Evolutionary conservation across 1,140 invertebrate genomes (phyloP), one percentile per base, ranked within the genome.

Genomic region (Thaumetopoea pityocampa): DNA sequence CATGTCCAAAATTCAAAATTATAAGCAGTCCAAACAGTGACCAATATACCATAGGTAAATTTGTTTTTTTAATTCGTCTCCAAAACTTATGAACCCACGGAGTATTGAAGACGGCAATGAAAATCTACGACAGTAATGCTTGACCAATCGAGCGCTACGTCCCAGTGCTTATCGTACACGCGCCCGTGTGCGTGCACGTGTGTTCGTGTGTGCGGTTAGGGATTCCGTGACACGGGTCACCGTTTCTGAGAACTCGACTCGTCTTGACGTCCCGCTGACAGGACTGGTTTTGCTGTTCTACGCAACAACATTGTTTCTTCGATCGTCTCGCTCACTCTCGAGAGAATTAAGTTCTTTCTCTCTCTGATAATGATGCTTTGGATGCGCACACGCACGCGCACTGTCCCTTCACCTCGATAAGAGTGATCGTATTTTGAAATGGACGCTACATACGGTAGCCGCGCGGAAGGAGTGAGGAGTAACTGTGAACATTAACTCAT

Each of bases 181-280:
- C 23, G 43, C 28, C 23, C 19, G 22, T 40, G 17, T 36, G 33
- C 20, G 35, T 52, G 48, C 40, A 54, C 47, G 54, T 64, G 44
- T 52, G 41, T 51, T 51, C 53, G 56, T 67, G 70, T 67, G 68
- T 53, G 59, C 32, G 50, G 50, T 57, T 58, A 78, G 80, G 76
- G 77, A 82, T 85, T 82, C 78, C 81, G 74, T 82, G 80, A 81
- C 80, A 82, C 65, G 64, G 78, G 76, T 85, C 80, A 85, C 78
- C 66, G 67, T 82, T 85, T 85, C 81, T 68, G 62, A 82, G 81
- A 85, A 82, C 65, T 61, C 67, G 67, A 60, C 68, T 76, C 63
- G 74, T 78, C 76, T 80, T 84, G 78, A 84, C 67, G 70, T 79
- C 74, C 71, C 76, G 76, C 67, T 84, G 80, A 84, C 78, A 80